Evolutionary conservation across 1,140 invertebrate genomes (phyloP).

Genomic region (Penaeus indicus): DNA sequence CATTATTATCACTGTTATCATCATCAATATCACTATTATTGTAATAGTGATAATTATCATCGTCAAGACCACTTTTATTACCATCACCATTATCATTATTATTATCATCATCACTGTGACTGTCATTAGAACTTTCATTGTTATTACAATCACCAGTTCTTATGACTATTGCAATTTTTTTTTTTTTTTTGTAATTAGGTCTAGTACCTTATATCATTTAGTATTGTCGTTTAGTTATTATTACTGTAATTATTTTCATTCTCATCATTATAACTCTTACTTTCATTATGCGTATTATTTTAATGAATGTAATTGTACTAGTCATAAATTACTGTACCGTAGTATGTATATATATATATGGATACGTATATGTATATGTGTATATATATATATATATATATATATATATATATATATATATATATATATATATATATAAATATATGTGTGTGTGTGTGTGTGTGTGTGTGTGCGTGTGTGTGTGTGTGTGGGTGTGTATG

Average conservation of each 20-base stretch:
- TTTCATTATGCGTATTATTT: not conserved
- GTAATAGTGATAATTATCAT: not conserved
- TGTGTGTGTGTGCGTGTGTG: not conserved
- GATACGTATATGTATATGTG: not conserved
- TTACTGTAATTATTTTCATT: too few species aligned
- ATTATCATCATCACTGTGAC: not conserved
- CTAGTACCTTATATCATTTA: too few species aligned
- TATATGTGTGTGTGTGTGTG: not conserved
- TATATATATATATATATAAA: conserved; percentile 8
- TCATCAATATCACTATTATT: too few species aligned
- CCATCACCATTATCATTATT: not conserved
- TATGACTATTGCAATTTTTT: too few species aligned
- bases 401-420: conserved; percentile 16
- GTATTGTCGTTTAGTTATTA: too few species aligned
- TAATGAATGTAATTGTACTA: not conserved
- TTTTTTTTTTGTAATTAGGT: too few species aligned
- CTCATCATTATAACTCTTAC: not conserved
- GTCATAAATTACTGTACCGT: not conserved
- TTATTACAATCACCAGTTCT: too few species aligned
- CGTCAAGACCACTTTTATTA: not conserved
- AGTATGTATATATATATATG: conserved; percentile 7
- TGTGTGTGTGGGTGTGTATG: not conserved
- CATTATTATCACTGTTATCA: too few species aligned
- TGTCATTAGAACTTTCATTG: too few species aligned
- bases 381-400: not conserved